Base-by-base conservation (phyloP, 2,888 invertebrate genomes). In the Tiphia femorata region DNA sequence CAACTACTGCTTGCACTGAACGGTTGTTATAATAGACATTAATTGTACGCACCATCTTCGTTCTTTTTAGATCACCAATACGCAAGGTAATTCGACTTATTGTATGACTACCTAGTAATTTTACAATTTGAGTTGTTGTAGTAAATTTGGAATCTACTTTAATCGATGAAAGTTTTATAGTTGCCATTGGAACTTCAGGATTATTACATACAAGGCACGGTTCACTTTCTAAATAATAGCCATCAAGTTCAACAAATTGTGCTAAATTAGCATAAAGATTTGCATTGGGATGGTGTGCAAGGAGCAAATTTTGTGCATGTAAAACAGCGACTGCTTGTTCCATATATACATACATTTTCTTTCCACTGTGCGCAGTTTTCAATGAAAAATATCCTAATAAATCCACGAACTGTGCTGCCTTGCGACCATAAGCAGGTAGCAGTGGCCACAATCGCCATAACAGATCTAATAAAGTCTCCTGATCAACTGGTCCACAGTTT, bases 171-270 rank as follows among this genome's bases (percentile, higher is more conserved):
- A 98, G 85, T 83, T 98, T 98, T 67, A 96, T 94, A 49, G 92
- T 94, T 0, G 93, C 88, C 87, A 95, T 92, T 0, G 97, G 92
- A 14, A 97, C 93, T 84, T 98, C 98, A 0, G 97, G 97, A 85
- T 97, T 97, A 85, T 98, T 98, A 84, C 98, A 98, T 0, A 98
- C 97, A 52, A 98, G 88, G 77, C 98, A 99, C 0, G 98, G 98
- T 80, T 98, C 97, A 17, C 96, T 95, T 86, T 98, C 98, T 60
- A 98, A 86, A 82, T 95, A 98, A 84, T 95, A 97, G 0, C 98
- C 98, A 80, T 97, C 97, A 40, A 97, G 88, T 79, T 98, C 97
- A 0, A 98, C 94, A 78, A 94, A 94, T n/a, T 96, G 95, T 48
- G 96, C 93, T 53, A 98, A 86, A 40, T 95, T 92, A 0, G 95